Evolutionary conservation across 1,140 invertebrate genomes (phyloP).

Genomic region (Drosophila melanica): DNA sequence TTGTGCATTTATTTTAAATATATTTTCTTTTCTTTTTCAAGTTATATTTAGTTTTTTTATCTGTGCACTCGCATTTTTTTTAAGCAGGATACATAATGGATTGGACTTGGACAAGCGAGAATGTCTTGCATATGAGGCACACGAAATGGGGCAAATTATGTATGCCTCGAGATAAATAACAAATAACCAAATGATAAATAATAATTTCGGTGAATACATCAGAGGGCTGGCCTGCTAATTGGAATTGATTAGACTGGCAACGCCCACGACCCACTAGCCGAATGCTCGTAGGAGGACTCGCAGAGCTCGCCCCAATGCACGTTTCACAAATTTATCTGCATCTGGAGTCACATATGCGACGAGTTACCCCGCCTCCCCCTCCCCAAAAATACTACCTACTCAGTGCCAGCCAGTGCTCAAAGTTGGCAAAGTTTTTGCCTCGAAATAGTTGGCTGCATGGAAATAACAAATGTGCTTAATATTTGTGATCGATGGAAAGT

Average conservation of each 20-base stretch:
- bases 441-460: conserved; percentile 33
- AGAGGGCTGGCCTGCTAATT: conserved; percentile 80
- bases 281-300: not conserved
- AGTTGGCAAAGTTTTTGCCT: conserved; percentile 53
- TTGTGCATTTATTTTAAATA: not conserved
- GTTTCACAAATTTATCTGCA: conserved; percentile 80
- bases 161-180: conserved; percentile 63
- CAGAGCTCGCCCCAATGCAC: conserved; percentile 55
- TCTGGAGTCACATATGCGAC: conserved; percentile 74
- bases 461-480: conserved; percentile 81
- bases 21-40: not conserved
- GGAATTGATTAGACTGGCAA: conserved; percentile 80
- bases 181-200: conserved; percentile 82
- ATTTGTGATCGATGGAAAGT: conserved; percentile 81
- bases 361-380: not conserved
- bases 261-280: conserved; percentile 36
- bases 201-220: conserved; percentile 82
- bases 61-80: no score
- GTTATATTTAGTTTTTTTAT: no score
- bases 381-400: not conserved
- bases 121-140: conserved; percentile 5
- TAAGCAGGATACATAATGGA: conserved; percentile 1
- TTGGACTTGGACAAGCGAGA: conserved; percentile 24
- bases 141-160: conserved; percentile 22
- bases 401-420: not conserved